A percentile compares a stretch with the other conserved stretches of the same genome.
Conservation (phyloP, 2,888 invertebrate species). For the Acanthoscelides obtectus region DNA sequence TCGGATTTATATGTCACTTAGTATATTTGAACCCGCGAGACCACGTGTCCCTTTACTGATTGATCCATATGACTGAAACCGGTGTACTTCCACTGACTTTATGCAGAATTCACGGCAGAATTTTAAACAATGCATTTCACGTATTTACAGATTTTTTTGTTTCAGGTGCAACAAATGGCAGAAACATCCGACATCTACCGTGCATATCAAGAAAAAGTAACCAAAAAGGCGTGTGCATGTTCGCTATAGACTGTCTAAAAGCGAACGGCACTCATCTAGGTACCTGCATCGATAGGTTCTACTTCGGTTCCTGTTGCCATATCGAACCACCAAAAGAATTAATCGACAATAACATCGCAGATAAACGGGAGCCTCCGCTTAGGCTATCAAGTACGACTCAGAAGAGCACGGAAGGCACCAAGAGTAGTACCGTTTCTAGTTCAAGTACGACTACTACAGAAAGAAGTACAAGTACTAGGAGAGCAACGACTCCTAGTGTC, state of each 20-base stretch:
- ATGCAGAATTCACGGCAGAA: not conserved
- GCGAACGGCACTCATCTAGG: constrained; percentile 87
- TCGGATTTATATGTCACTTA: too few species aligned
- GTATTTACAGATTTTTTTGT: constrained; percentile 41
- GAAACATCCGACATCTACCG: constrained; percentile 84
- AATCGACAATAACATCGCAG: constrained; percentile 59
- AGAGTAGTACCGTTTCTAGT: not conserved
- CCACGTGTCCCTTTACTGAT: too few species aligned
- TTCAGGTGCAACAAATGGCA: constrained; percentile 67
- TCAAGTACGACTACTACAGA: constrained; percentile 13
- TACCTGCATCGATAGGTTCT: constrained; percentile 89
- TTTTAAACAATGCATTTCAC: not conserved
- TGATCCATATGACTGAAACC: too few species aligned
- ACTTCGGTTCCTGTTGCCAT: constrained; percentile 89
- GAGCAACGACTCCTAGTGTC: constrained; percentile 9
- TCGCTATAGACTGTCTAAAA: constrained; percentile 87
- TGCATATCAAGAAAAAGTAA: constrained; percentile 79
- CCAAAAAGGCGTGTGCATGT: constrained; percentile 82
- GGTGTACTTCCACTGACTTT: too few species aligned
- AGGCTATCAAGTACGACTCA: constrained; percentile 27
- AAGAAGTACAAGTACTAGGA: constrained; percentile 32
- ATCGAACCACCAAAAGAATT: constrained; percentile 60
- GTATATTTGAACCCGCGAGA: too few species aligned
- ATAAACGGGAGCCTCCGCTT: constrained; percentile 29
- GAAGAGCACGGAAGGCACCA: not conserved